These are phyloP conservation scores for Molanna angustata DNA, from an alignment of 2,888 invertebrate genomes.

Conservation along the genomic window DNA sequence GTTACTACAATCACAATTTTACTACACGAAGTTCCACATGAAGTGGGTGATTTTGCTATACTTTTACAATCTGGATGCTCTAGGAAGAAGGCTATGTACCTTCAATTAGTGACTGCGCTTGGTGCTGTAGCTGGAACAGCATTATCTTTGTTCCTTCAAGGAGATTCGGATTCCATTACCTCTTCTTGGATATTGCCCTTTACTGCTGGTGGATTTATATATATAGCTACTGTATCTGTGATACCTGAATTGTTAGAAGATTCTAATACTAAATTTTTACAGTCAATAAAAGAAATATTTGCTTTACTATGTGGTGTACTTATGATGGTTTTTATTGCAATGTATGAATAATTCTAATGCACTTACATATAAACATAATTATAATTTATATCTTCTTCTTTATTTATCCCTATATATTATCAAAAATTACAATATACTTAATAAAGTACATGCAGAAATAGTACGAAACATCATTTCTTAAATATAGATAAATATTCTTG, in stretches of 20 bases:
- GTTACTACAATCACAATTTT: constrained; percentile 95
- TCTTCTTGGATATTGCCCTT: constrained; percentile 93
- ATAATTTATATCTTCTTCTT: too few species aligned
- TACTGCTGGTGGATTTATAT: constrained; percentile 99
- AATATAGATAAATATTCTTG: too few species aligned
- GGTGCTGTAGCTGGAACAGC: constrained; percentile 93
- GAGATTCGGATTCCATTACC: constrained; percentile 64
- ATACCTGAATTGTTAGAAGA: constrained; percentile 95
- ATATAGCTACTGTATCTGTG: constrained; percentile 98
- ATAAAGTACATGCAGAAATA: too few species aligned
- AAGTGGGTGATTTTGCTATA: constrained; percentile 99
- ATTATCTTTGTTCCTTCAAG: constrained; percentile 81
- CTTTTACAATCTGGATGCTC: constrained; percentile 96
- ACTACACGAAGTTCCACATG: constrained; percentile 98
- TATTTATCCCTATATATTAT: too few species aligned
- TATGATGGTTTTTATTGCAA: constrained; percentile 94
- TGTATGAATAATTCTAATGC: constrained; percentile 58
- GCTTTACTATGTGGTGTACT: constrained; percentile 87
- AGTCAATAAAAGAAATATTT: constrained; percentile 87
- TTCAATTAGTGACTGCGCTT: constrained; percentile 91
- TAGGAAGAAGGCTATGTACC: constrained; percentile 87
- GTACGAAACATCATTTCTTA: too few species aligned
- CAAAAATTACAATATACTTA: too few species aligned
- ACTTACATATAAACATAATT: too few species aligned
- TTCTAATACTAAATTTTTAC: constrained; percentile 74